phyloP scores from a whole-genome alignment of 2,888 invertebrate species.

The Slavum lentiscoides region DNA sequence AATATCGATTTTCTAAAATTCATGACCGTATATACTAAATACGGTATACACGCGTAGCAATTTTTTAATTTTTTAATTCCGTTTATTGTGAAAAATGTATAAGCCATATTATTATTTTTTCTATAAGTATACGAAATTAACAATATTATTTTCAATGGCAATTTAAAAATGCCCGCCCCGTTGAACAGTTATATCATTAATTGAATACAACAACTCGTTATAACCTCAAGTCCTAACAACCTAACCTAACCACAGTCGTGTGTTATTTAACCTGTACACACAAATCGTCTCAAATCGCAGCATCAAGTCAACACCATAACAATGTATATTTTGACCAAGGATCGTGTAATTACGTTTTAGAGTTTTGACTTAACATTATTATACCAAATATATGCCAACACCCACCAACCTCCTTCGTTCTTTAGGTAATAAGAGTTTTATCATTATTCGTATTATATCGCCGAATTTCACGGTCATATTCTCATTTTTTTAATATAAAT shows the following conservation, averaged over 20 bases:
- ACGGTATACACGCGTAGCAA: no score
- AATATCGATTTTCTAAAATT: no score
- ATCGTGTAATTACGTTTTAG: conserved; percentile 5
- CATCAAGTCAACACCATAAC: background rate
- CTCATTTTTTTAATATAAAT: background rate
- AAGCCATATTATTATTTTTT: no score
- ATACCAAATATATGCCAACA: background rate
- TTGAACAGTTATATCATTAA: no score
- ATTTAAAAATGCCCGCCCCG: background rate
- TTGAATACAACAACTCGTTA: background rate
- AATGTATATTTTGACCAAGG: background rate
- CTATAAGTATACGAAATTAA: background rate
- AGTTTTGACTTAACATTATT: background rate
- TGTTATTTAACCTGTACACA: background rate
- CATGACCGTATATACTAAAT: no score
- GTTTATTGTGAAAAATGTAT: no score
- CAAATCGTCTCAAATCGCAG: background rate
- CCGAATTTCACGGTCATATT: background rate
- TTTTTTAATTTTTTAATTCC: no score
- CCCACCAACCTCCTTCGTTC: background rate
- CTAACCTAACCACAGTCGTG: no score
- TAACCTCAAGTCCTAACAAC: background rate
- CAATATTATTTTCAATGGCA: background rate
- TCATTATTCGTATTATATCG: background rate
- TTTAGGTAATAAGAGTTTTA: background rate